Evolutionary conservation across 2,797 vertebrate genomes (phyloP).

Genomic region (Squalus acanthias): DNA sequence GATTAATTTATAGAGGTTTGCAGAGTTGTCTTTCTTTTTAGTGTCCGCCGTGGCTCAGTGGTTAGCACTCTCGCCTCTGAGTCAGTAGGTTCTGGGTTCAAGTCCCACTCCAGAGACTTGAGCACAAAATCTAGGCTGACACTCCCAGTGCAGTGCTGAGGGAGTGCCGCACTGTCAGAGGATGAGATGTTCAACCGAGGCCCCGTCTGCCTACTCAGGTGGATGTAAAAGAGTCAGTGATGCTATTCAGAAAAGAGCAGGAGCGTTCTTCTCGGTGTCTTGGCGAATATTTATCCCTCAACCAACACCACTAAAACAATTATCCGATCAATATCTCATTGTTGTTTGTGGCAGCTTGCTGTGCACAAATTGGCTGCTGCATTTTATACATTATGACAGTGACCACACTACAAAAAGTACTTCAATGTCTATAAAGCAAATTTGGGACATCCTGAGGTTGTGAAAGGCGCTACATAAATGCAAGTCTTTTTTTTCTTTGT

Average conservation of each 20-base stretch:
- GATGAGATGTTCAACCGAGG: background rate
- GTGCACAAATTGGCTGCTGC: background rate
- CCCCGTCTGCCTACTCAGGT: background rate
- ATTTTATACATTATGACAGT: background rate
- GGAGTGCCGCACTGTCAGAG: background rate
- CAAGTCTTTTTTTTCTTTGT: background rate
- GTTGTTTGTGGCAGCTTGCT: background rate
- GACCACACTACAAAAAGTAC: background rate
- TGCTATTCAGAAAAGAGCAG: background rate
- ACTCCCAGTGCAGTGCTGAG: background rate
- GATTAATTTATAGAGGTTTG: background rate
- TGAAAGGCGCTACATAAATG: background rate
- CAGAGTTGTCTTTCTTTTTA: background rate
- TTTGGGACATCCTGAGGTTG: background rate
- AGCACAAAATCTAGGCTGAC: background rate
- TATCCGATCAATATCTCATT: background rate
- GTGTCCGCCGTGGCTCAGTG: background rate
- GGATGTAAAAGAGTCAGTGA: no score
- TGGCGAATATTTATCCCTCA: background rate
- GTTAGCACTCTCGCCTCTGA: background rate
- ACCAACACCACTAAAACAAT: background rate
- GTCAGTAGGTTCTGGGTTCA: background rate
- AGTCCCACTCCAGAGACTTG: background rate
- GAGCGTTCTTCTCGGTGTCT: background rate
- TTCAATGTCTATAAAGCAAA: background rate